Evolutionary conservation across 1,140 invertebrate genomes (phyloP), one percentile per base, ranked within the genome.

Genomic region (Venustaconcha ellipsiformis): DNA sequence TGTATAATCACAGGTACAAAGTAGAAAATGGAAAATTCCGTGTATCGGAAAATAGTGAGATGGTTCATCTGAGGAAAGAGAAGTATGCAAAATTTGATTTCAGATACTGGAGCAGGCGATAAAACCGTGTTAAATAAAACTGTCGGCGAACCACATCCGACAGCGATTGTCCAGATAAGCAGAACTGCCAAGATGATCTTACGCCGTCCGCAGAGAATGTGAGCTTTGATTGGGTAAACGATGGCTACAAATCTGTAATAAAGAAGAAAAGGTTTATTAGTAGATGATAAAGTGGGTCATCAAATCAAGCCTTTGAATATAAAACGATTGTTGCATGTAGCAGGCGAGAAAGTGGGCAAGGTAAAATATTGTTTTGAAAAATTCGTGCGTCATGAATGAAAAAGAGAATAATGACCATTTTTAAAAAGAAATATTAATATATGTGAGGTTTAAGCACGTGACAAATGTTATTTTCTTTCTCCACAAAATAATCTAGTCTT

Each of bases 11-110:
- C 79, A 11, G 90, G 89, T 8, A 86, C 78, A 56, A 90, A 80
- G 68, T 90, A 91, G 72, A 89, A 91, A 23, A 91, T 70, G 4
- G 78, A 75, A 66, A 85, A 89, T 72, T 91, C 88, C 4, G 80
- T 58, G 69, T 83, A 89, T 76, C 90, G 89, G 77, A 87, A 90
- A 15, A 88, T 70, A 64, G 86, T 74, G 5, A 75, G 65, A 56
- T 68, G 26, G 15, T 67, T 59, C 1, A 73, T 72, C 13, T 64
- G 65, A 14, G 84, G 83, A 71, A 86, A 84, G 12, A 75, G 37
- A 57, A 79, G 82, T 48, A 83, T 72, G 59, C 86, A 87, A 66
- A 83, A 83, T 60, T 78, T 78, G 18, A 80, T 76, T 1, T 80
- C 70, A 13, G 68, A 74, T 11, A 73, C 66, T 6, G 71, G 64